Base-by-base conservation (phyloP, 2,888 invertebrate genomes). In the Drosophila eohydei region DNA sequence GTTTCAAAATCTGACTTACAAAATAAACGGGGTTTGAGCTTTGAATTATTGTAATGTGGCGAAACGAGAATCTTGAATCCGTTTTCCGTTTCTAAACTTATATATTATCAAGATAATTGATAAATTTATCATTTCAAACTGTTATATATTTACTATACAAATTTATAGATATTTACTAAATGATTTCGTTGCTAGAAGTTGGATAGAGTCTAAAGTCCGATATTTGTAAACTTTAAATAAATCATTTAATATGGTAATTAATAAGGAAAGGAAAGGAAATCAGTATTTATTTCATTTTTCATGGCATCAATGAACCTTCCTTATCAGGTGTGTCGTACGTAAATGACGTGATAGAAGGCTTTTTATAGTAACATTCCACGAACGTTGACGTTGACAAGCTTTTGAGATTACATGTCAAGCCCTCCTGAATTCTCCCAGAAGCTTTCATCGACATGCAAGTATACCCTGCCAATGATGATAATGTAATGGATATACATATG, bases 271-370 rank as follows among this genome's bases (percentile, higher is more conserved):
- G 2, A 5, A 12, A n/a, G 11, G 11, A 3, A 50, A 16, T n/a
- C n/a, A 3, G 14, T 28, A n/a, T 30, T 9, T 5, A 6, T 2
- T 0, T 26, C 14, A 12, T 51, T 62, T 34, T 21, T 7, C 30
- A 26, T 68, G 69, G 50, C 79, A 64, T 64, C 63, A 74, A 46
- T 74, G 79, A 78, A 78, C 76, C 41, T 48, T 21, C 9, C 48
- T 79, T 77, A 77, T 77, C 76, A 62, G 51, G 30, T 9, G 26
- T 41, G 26, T 26, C 44, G 26, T 14, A 50, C 43, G 16, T 43
- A 36, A 44, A 59, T 60, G 57, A 74, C 79, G 44, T 32, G 54
- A 40, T 44, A 44, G 32, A 36, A 21, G 26, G 30, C 12, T 52
- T 46, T 41, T 61, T 56, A 59, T 21, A 56, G 56, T 14, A 34